These are phyloP conservation scores for Enteromius radiatus DNA, from an alignment of 2,797 vertebrate genomes.

Conservation along the genomic window DNA sequence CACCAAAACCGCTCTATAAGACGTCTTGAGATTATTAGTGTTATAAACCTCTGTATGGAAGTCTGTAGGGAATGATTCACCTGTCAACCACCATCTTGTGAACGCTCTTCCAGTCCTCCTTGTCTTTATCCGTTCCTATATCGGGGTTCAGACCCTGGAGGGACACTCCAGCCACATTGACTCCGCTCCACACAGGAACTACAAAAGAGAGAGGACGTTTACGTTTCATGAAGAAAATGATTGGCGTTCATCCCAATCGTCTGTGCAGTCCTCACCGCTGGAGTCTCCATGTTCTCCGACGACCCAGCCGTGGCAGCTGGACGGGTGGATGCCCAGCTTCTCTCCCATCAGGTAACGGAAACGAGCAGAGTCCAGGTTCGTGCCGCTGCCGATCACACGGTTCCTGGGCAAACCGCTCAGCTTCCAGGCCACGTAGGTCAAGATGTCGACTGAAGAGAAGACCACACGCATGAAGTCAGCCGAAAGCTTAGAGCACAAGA, in stretches of 20 bases:
- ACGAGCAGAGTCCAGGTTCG: conserved; percentile 95
- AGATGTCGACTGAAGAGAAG: conserved; percentile 87
- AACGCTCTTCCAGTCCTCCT: conserved; percentile 90
- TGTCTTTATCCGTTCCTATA: conserved; percentile 85
- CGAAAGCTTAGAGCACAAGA: not conserved
- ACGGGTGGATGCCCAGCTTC: conserved; percentile 87
- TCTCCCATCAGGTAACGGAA: conserved; percentile 96
- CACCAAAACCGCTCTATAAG: not conserved
- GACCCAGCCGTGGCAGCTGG: conserved; percentile 95
- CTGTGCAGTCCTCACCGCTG: conserved; percentile 83
- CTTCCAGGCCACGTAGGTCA: conserved; percentile 98
- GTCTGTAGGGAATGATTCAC: conserved; percentile 73
- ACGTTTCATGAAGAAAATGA: not conserved
- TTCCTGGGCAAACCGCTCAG: conserved; percentile 95
- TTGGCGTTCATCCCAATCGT: not conserved
- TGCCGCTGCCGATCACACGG: conserved; percentile 94
- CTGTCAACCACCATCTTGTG: conserved; percentile 95
- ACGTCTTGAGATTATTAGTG: not conserved
- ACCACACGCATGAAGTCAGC: not conserved
- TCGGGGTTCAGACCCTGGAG: conserved; percentile 89
- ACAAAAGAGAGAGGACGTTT: not conserved
- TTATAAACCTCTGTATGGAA: not conserved
- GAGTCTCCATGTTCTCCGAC: conserved; percentile 96
- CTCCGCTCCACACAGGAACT: conserved; percentile 98
- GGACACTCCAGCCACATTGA: conserved; percentile 93